phyloP scores from a whole-genome alignment of 1,140 invertebrate species.

The Parapsyche elsis region DNA sequence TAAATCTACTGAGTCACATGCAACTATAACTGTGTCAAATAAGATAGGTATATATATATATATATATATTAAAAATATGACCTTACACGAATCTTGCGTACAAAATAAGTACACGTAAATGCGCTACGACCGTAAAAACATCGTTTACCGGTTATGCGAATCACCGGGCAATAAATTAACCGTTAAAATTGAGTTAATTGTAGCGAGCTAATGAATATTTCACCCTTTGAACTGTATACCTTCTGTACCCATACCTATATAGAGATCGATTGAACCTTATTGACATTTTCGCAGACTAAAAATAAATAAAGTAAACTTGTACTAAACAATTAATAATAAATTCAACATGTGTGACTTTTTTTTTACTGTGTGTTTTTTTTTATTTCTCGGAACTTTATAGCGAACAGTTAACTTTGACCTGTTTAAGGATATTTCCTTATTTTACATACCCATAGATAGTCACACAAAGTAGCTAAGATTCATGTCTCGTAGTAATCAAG shows the following conservation, averaged over 20 bases:
- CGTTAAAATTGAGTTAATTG: slow-evolving; percentile 8
- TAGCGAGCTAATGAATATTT: neutral
- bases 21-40: no score
- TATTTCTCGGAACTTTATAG: neutral
- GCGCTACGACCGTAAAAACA: neutral
- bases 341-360: no score
- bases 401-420: neutral
- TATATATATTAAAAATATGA: no score
- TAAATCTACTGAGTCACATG: no score
- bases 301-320: no score
- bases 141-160: neutral
- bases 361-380: neutral
- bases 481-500: slow-evolving; percentile 7
- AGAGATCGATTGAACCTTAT: neutral
- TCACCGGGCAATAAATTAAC: neutral
- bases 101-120: neutral
- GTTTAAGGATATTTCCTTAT: neutral
- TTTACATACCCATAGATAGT: neutral
- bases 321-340: no score
- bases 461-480: neutral
- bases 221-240: neutral
- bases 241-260: neutral
- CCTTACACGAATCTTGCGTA: no score
- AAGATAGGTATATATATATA: neutral
- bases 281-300: no score